These are phyloP conservation scores for Neodiprion lecontei DNA, from an alignment of 1,140 invertebrate species.

Conservation along the genomic window DNA sequence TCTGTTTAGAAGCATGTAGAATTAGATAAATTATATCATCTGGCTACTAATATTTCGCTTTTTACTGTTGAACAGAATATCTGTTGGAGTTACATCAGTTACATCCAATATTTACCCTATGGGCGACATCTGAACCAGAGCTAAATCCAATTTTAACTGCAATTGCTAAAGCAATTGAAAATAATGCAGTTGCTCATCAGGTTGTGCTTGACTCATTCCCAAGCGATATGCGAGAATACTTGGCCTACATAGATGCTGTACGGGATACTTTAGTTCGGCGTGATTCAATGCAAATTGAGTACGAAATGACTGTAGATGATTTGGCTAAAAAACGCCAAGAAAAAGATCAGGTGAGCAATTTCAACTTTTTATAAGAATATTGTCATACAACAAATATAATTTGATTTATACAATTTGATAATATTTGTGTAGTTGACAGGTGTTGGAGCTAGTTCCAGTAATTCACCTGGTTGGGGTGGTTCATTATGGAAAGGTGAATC, in stretches of 20 bases:
- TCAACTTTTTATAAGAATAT: constrained; percentile 16
- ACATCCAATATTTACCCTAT: constrained; percentile 65
- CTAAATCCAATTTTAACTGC: constrained; percentile 59
- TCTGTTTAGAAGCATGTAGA: neutral
- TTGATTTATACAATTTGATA: constrained; percentile 21
- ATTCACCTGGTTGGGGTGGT: constrained; percentile 55
- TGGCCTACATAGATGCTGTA: constrained; percentile 73
- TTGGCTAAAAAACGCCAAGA: constrained; percentile 69
- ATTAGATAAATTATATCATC: constrained; percentile 11
- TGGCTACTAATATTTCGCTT: constrained; percentile 14
- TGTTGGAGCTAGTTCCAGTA: constrained; percentile 34
- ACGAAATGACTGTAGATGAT: constrained; percentile 73
- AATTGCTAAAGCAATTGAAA: constrained; percentile 62
- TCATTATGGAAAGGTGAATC: constrained; percentile 66
- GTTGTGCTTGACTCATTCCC: constrained; percentile 60
- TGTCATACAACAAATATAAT: neutral
- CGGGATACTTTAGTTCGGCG: constrained; percentile 72
- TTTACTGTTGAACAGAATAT: constrained; percentile 52
- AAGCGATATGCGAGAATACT: constrained; percentile 72
- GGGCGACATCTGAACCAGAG: constrained; percentile 64
- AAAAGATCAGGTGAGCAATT: constrained; percentile 67
- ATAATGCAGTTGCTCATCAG: constrained; percentile 61
- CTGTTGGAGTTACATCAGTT: constrained; percentile 64
- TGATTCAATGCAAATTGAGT: constrained; percentile 74
- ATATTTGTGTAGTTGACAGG: constrained; percentile 45